Conservation (phyloP, 2,113 vertebrate species). For the Grammomys dolichurus region DNA sequence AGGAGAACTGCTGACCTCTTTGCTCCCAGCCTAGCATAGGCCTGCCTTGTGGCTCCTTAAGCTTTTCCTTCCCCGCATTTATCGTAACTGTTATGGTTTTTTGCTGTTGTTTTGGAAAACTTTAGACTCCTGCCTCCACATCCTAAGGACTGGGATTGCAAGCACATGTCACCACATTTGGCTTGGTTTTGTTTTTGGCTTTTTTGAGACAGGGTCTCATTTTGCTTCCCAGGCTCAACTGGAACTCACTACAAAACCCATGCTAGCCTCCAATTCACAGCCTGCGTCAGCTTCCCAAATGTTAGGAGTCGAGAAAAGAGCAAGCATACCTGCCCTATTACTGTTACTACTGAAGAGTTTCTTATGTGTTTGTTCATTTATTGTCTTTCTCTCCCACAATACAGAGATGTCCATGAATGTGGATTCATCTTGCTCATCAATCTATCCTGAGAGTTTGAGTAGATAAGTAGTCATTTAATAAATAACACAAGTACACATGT, state of each 20-base stretch:
- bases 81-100: not conserved
- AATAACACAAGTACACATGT: not conserved
- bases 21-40: not conserved
- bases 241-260: not conserved
- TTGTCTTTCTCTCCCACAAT: not conserved
- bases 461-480: slow-evolving; percentile 15
- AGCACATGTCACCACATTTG: not conserved
- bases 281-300: not conserved
- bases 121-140: not conserved
- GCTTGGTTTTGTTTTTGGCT: not conserved
- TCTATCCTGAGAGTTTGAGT: slow-evolving; percentile 3
- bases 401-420: not conserved
- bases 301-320: not conserved
- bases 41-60: not conserved
- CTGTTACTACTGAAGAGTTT: not conserved
- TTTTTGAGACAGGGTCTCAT: not conserved
- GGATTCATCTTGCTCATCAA: not conserved
- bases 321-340: too few relatives aligned
- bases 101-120: not conserved
- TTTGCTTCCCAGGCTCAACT: not conserved
- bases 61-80: not conserved
- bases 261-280: not conserved
- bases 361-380: not conserved
- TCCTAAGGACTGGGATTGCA: not conserved
- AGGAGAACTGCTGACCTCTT: not conserved